A percentile compares a stretch with the other conserved stretches of the same genome.
These are phyloP conservation scores for Eidolon dupreanum DNA, from an alignment of 2,797 vertebrate species.

Conservation along the genomic window DNA sequence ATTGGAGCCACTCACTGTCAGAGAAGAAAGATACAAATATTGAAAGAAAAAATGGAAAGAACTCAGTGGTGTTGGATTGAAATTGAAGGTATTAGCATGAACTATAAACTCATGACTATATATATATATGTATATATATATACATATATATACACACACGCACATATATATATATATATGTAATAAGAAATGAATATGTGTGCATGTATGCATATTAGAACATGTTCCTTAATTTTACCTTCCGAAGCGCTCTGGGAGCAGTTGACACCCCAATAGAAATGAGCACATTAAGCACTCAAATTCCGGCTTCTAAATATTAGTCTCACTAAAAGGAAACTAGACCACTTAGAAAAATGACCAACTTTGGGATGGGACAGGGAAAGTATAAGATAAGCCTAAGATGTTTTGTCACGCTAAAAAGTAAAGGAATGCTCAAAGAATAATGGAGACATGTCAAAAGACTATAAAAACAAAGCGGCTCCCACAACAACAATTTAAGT, in stretches of 20 bases:
- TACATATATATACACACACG: too few species aligned
- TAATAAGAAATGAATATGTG: not conserved
- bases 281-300: not conserved
- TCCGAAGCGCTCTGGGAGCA: not conserved
- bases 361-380: not conserved
- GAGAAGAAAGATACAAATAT: not conserved
- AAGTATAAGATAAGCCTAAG: not conserved
- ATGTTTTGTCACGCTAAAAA: not conserved
- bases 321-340: not conserved
- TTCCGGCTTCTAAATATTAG: conserved; percentile 17
- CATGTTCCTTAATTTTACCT: not conserved
- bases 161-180: not conserved
- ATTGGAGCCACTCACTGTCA: not conserved
- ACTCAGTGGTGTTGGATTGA: not conserved
- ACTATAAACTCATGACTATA: not conserved
- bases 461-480: not conserved
- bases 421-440: not conserved
- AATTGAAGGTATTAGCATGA: not conserved
- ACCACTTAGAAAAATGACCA: not conserved
- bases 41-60: not conserved
- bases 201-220: not conserved
- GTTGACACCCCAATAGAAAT: not conserved
- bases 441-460: not conserved
- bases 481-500: not conserved
- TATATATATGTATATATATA: not conserved